Percentiles rank a stretch among this genome's conserved stretches.
Conservation (phyloP, 2,888 invertebrate genomes). For the Neoascia interrupta region DNA sequence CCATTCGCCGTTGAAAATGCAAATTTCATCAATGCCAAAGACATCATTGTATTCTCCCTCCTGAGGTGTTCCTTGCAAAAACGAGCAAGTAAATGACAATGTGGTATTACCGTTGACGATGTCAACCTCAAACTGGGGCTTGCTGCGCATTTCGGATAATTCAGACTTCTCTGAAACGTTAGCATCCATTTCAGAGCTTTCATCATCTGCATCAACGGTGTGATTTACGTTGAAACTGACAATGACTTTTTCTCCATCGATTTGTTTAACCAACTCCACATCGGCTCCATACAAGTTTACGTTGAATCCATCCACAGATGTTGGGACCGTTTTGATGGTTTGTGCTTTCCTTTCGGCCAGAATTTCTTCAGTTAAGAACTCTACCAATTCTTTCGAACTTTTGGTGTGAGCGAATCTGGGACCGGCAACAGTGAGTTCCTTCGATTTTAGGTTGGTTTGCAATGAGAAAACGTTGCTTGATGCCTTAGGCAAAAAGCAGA, state of each 20-base stretch:
- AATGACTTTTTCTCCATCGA: constrained; percentile 85
- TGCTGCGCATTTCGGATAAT: constrained; percentile 91
- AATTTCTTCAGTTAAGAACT: constrained; percentile 96
- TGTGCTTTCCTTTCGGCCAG: constrained; percentile 92
- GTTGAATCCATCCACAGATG: constrained; percentile 89
- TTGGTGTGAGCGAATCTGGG: constrained; percentile 46
- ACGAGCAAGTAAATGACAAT: constrained; percentile 92
- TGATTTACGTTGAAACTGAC: constrained; percentile 96
- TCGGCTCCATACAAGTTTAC: constrained; percentile 90
- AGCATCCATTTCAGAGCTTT: constrained; percentile 83
- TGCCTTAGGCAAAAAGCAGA: constrained; percentile 29
- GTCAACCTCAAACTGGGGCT: constrained; percentile 95
- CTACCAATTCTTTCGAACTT: constrained; percentile 84
- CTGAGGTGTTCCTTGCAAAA: constrained; percentile 83
- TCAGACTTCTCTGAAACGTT: constrained; percentile 85
- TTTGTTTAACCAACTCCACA: constrained; percentile 88
- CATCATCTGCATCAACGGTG: constrained; percentile 91
- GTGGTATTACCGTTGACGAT: constrained; percentile 88
- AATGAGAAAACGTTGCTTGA: constrained; percentile 19
- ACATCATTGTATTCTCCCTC: constrained; percentile 91
- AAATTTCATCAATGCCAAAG: constrained; percentile 96
- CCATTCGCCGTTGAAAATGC: constrained; percentile 93
- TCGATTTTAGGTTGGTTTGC: constrained; percentile 5
- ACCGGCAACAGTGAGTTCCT: constrained; percentile 1
- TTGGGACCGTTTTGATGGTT: constrained; percentile 87